Evolutionary conservation across 2,888 invertebrate genomes (phyloP), one percentile per base, ranked within the genome.

Genomic region (Megaustenia siamemsis): DNA sequence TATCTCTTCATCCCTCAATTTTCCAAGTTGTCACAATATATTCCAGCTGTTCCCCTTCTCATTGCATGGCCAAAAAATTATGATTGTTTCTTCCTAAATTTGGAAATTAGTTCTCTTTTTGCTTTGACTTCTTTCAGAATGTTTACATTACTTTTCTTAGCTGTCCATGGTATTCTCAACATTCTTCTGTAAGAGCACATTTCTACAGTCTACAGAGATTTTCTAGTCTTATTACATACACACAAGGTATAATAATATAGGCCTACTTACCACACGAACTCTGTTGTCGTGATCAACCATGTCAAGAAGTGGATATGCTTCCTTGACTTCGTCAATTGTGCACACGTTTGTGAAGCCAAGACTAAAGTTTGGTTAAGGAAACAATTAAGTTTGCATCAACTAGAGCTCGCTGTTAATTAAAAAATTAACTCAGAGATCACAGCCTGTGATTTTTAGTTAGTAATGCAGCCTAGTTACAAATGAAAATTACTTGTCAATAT

Each of bases 271-370:
- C 73, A 93, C 90, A 77, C 78, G 82, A 8, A 87, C 88, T 84
- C 93, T 90, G 90, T 93, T 93, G 38, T 92, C 92, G 84, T 93
- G 93, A 86, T 94, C 92, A 6, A 94, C 94, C 92, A 93, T 93
- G 87, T 94, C 94, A 60, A 94, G 88, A 32, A 93, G 89, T 3
- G 94, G 94, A 77, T 93, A 94, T 3, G 93, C 93, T 8, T 90
- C 90, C 84, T 91, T 88, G 4, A 94, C 88, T 43, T 94, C 93
- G 43, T 94, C 93, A 15, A 94, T 87, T 0, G 93, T 93, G 87
- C 93, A 93, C 18, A 91, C 88, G 63, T 93, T 92, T 60, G 88
- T 89, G 86, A 94, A 94, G 1, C 94, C 94, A 86, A 93, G 90
- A 88, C 94, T 94, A 85, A 40, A 18, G 21, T 32, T 45, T 4